Evolutionary conservation across 2,797 vertebrate species (phyloP), one percentile per base, ranked within the genome.

Genomic region (Alosa sapidissima): DNA sequence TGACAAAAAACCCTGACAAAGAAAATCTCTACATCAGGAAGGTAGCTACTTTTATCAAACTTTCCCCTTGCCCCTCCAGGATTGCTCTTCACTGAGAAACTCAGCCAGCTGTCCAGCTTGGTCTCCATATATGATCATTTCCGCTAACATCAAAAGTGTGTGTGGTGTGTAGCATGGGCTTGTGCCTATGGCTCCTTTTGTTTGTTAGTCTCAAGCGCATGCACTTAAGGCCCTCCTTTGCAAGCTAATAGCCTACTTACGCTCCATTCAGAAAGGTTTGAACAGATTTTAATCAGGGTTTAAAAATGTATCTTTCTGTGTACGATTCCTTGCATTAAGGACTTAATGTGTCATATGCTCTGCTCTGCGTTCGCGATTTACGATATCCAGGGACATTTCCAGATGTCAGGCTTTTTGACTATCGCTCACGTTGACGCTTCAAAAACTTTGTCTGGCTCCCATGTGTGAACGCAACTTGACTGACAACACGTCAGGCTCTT

Each of bases 371-470:
- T 78, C 24, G 24, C 47, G 41, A 45, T 21, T 78, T 78, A 78
- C 41, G 4, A 33, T 72, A 45, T 24, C 41, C 16, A 45, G 5
- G 21, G 72, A 78, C 16, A 7, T 47, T 41, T 41, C 13, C 72
- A 21, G 72, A 78, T 78, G 72, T 47, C 36, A 47, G 72, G 72
- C 72, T 47, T 78, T 45, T 19, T 78, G 36, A 78, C 58, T 47
- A 21, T 78, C 58, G 9, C 58, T 62, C n/a, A 62, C 21, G n/a
- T 68, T 68, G 62, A 68, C 62, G 19, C 72, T 78, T 14, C 72
- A 78, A 45, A 72, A 45, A 45, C 19, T 47, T 41, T 47, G 72
- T 1, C 16, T 78, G 72, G 36, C 72, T 19, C 58, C 36, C 72
- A 78, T 16, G 36, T 78, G 72, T 78, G 36, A 78, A 47, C 19